Conservation (phyloP, 2,113 vertebrate species). For the Ia io region DNA sequence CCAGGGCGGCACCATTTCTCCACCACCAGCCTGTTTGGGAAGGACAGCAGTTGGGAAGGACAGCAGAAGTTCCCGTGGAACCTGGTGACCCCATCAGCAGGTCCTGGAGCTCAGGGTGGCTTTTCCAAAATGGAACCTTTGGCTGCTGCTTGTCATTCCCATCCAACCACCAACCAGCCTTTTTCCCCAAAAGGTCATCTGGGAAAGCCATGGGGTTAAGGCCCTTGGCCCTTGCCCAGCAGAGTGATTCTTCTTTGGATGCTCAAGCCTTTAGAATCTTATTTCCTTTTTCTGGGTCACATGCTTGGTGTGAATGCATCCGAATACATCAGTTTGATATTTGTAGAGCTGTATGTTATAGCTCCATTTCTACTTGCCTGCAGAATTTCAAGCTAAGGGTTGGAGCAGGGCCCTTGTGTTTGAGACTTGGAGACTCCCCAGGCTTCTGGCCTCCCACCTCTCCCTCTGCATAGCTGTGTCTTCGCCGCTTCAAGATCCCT, state of each 20-base stretch:
- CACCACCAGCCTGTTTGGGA: neutral
- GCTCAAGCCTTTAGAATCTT: neutral
- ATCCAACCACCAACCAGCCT: neutral
- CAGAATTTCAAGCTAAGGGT: neutral
- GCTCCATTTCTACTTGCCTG: neutral
- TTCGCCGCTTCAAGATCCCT: neutral
- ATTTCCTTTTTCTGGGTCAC: constrained; percentile 40
- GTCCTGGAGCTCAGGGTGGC: neutral
- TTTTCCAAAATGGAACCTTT: neutral
- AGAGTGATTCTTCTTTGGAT: neutral
- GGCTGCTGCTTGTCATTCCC: neutral
- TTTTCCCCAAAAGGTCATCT: neutral
- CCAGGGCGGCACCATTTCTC: neutral
- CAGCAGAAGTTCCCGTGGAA: neutral
- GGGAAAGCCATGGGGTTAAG: neutral
- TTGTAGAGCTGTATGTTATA: constrained; percentile 44
- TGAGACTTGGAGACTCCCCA: neutral
- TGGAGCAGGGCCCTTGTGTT: neutral
- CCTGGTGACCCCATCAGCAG: neutral
- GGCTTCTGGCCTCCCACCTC: neutral
- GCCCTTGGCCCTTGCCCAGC: neutral
- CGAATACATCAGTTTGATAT: neutral
- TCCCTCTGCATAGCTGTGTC: neutral
- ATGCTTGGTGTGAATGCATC: constrained; percentile 36
- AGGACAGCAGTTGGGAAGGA: neutral